Conservation (phyloP, 2,113 vertebrate genomes). For the Anseranas semipalmata region DNA sequence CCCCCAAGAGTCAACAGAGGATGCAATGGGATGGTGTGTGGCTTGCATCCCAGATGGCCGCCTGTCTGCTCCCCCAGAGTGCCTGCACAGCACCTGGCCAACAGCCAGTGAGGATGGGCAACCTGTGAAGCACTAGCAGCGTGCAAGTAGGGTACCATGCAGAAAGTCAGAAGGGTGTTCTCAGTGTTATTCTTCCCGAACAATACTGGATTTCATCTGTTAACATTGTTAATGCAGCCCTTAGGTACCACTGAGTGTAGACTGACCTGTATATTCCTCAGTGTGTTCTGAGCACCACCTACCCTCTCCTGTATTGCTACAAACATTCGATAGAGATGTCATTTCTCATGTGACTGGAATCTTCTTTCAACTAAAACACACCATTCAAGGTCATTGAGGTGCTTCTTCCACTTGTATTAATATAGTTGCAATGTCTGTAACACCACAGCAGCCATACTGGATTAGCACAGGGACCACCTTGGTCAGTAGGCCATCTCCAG, state of each 20-base stretch:
- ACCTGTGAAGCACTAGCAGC: neutral
- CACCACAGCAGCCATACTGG: neutral
- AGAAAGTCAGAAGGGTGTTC: neutral
- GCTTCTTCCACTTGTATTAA: neutral
- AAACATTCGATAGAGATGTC: neutral
- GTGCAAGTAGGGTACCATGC: neutral
- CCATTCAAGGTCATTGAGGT: neutral
- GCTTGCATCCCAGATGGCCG: neutral
- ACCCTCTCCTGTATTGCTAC: neutral
- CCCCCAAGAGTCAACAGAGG: neutral
- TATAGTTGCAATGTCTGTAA: neutral
- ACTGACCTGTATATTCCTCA: neutral
- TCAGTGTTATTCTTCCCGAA: neutral
- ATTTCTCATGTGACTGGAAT: neutral
- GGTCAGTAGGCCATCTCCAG: neutral
- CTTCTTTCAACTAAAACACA: neutral
- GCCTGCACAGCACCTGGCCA: neutral
- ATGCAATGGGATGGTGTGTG: neutral
- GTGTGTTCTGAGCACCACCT: neutral
- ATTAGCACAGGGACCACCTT: neutral
- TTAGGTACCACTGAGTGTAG: neutral
- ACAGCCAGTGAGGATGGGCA: neutral
- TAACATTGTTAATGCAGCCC: neutral
- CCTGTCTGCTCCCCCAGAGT: neutral
- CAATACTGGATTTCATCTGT: rapidly evolving